Conservation (phyloP, 2,797 vertebrate genomes). For the Lycodopsis pacificus region DNA sequence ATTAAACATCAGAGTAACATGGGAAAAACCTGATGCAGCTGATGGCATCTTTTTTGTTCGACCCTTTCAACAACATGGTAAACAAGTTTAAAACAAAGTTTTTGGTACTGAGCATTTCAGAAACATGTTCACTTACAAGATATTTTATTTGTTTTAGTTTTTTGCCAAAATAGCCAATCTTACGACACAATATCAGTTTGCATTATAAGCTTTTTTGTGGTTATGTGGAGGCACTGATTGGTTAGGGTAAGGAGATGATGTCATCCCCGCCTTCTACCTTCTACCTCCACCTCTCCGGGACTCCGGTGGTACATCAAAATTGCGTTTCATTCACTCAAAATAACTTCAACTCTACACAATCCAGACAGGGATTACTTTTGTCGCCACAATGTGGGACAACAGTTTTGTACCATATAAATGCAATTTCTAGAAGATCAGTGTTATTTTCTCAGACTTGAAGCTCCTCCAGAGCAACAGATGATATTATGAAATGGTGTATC, state of each 20-base stretch:
- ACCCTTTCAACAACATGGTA: no score
- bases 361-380: neutral
- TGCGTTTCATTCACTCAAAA: neutral
- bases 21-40: no score
- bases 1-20: no score
- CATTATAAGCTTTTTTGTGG: neutral
- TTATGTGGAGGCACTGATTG: neutral
- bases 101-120: no score
- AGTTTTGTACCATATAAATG: neutral
- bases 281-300: neutral
- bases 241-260: neutral
- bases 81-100: no score
- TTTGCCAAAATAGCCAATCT: neutral
- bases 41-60: no score
- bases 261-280: neutral
- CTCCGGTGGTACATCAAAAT: neutral
- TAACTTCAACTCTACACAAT: neutral
- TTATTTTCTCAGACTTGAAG: slow-evolving; percentile 5
- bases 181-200: neutral
- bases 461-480: neutral
- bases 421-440: neutral
- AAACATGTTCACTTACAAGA: no score
- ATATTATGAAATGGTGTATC: neutral
- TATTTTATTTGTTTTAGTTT: no score
- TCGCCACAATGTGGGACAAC: neutral